Percentiles rank a stretch among this genome's conserved stretches.
phyloP scores from a whole-genome alignment of 2,888 invertebrate genomes.

The Pimpla rufipes region DNA sequence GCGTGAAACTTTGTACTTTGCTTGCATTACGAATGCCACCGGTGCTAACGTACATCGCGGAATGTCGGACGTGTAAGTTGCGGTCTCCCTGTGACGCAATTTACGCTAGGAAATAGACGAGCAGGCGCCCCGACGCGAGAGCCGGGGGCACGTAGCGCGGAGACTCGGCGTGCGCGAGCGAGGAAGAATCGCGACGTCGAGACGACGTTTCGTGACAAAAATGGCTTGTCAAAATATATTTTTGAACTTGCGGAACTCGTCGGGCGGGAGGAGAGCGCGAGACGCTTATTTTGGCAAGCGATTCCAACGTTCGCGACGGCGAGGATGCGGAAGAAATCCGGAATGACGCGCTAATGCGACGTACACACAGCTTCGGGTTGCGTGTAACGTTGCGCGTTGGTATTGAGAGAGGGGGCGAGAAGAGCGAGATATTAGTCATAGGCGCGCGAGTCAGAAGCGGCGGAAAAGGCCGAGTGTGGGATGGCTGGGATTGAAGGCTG shows the following conservation, averaged over 20 bases:
- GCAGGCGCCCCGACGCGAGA: not conserved
- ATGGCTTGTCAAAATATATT: slow-evolving; percentile 47
- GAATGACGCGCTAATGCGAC: slow-evolving; percentile 25
- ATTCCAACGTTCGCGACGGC: not conserved
- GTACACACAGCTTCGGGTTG: not conserved
- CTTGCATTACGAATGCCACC: not conserved
- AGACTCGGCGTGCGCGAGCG: too few relatives aligned
- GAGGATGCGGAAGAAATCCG: slow-evolving; percentile 34
- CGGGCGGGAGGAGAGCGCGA: not conserved
- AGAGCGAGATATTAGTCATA: slow-evolving; percentile 50
- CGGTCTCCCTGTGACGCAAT: not conserved
- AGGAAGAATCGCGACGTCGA: not conserved
- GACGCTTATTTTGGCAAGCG: slow-evolving; percentile 45
- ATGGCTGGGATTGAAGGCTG: slow-evolving; percentile 11
- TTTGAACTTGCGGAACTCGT: slow-evolving; percentile 40
- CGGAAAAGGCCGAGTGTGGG: slow-evolving; percentile 30
- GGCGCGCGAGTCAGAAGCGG: slow-evolving; percentile 5
- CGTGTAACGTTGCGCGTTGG: not conserved
- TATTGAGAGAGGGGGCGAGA: slow-evolving; percentile 11
- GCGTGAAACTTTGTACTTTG: slow-evolving; percentile 21
- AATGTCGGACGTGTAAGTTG: slow-evolving; percentile 2
- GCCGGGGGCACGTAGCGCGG: not conserved
- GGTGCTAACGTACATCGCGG: not conserved
- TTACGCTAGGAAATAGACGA: slow-evolving; percentile 10
- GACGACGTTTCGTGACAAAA: slow-evolving; percentile 29